Evolutionary conservation across 2,888 invertebrate species (phyloP).

Genomic region (Coelinius sp.): DNA sequence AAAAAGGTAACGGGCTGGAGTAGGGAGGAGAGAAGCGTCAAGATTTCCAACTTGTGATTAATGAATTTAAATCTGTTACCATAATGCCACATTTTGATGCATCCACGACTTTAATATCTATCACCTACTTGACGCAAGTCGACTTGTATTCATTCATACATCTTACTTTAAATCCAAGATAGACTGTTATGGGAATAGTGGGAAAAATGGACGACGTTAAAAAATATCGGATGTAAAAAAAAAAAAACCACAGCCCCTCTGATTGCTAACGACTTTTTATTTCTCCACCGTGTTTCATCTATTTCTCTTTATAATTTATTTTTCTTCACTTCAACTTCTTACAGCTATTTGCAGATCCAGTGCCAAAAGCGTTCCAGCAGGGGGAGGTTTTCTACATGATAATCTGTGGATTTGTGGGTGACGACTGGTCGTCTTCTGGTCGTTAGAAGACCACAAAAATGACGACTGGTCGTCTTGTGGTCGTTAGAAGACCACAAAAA

Average conservation of each 20-base stretch:
- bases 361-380: too few species aligned
- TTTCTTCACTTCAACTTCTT: not conserved
- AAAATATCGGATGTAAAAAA: not conserved
- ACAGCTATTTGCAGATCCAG: not conserved
- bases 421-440: too few species aligned
- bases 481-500: too few species aligned
- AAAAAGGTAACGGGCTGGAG: not conserved
- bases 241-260: not conserved
- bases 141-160: not conserved
- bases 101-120: slow-evolving; percentile 29
- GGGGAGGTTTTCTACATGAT: too few species aligned
- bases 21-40: slow-evolving; percentile 37
- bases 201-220: not conserved
- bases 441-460: too few species aligned
- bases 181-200: too few species aligned
- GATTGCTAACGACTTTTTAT: not conserved
- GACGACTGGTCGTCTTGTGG: too few species aligned
- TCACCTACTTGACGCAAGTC: slow-evolving; percentile 17
- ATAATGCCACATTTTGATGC: slow-evolving; percentile 43
- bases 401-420: too few species aligned
- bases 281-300: not conserved
- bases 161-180: not conserved
- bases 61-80: slow-evolving; percentile 48
- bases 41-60: slow-evolving; percentile 45
- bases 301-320: not conserved